Conservation (phyloP, 1,140 invertebrate genomes). For the Delia radicum region DNA sequence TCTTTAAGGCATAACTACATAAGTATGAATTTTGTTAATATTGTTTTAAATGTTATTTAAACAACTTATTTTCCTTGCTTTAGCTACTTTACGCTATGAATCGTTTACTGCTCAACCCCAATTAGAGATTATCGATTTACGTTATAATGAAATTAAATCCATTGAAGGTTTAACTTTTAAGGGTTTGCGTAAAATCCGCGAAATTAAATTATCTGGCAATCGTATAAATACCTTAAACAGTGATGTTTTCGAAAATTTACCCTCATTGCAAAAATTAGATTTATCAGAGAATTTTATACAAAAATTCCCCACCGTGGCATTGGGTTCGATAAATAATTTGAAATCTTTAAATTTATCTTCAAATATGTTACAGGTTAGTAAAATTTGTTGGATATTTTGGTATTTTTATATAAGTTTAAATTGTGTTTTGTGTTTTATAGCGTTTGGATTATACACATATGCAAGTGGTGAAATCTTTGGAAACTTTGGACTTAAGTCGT, state of each 20-base stretch:
- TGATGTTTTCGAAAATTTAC: conserved; percentile 73
- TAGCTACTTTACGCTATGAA: conserved; percentile 65
- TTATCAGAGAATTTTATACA: conserved; percentile 82
- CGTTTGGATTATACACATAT: conserved; percentile 70
- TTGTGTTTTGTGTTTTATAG: conserved; percentile 33
- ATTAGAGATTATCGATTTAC: conserved; percentile 73
- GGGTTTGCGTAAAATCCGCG: conserved; percentile 66
- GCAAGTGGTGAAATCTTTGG: conserved; percentile 64
- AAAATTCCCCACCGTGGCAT: conserved; percentile 74
- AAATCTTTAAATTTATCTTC: conserved; percentile 77
- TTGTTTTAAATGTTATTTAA: neutral
- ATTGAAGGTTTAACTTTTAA: conserved; percentile 75
- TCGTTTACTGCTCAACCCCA: conserved; percentile 67
- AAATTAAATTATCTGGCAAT: conserved; percentile 74
- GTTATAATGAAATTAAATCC: conserved; percentile 70
- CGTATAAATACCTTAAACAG: conserved; percentile 75
- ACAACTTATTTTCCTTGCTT: conserved; percentile 39
- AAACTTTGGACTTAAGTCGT: conserved; percentile 78
- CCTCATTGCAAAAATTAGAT: conserved; percentile 74
- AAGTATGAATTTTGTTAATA: conserved; percentile 60
- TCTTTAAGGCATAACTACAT: conserved; percentile 78
- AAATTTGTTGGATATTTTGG: neutral
- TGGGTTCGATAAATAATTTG: conserved; percentile 68
- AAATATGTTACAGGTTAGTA: conserved; percentile 71
- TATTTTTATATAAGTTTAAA: neutral